Base-by-base conservation (phyloP, 2,113 vertebrate species). In the Etheostoma cragini region DNA sequence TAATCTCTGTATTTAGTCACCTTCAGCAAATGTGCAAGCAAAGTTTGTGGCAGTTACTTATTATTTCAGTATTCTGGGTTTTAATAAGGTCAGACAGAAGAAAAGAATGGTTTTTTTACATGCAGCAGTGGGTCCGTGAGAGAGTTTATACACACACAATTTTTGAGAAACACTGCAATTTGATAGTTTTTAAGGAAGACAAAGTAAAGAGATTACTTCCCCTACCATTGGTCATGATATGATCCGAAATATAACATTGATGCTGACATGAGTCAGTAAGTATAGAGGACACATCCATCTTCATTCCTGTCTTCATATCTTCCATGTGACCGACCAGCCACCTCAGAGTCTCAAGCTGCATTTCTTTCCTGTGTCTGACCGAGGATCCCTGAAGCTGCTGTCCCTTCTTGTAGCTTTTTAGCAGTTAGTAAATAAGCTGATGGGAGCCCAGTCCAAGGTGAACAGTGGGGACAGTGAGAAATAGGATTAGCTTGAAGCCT, bases 401-500 rank as follows among this genome's bases (percentile, higher is more conserved):
- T 54, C 33, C 42, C 49, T 45, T 24, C 54, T 33, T 72, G 54
- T 30, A 67, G 26, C 56, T 33, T 58, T 42, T 58, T 12, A 45
- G 63, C 67, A 69, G 61, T 57, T 58, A 42, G 57, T 70, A 68
- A 81, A 85, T 50, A 75, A 76, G 68, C 35, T 19, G 80, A 69
- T 33, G 61, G 72, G 46, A 66, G 77, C 58, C 50, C 26, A 12
- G 54, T 57, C 49, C 22, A 56, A 76, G 75, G 22, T 26, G 63
- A 67, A 45, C 68, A 26, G 61, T 45, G 54, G 47, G 64, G 65
- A 77, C 77, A 57, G 65, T 26, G 68, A 56, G 80, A 64, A 83
- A 85, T 81, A 61, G 81, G 68, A 89, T 93, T 86, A 86, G 78
- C 76, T 81, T 16, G 33, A 69, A 82, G 81, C 81, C 78, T 82